Evolutionary conservation across 2,113 vertebrate species (phyloP).

Genomic region (Chlorocebus sabaeus): DNA sequence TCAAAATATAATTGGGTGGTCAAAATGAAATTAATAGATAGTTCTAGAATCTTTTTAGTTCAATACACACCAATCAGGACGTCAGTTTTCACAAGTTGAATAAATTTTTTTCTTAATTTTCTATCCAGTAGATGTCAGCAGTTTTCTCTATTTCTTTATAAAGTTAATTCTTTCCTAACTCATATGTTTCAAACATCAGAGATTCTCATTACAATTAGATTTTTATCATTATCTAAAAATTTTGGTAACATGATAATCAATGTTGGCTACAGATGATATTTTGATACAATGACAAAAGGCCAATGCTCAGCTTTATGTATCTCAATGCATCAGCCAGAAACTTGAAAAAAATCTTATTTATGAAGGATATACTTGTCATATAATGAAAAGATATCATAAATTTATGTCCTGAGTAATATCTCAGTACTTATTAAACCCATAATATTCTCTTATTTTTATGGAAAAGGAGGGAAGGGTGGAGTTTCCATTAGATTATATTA

Average conservation of each 20-base stretch:
- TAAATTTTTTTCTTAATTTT: background rate
- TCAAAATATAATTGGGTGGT: background rate
- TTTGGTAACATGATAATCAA: background rate
- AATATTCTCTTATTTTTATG: background rate
- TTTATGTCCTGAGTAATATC: background rate
- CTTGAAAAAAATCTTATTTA: background rate
- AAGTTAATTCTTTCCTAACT: background rate
- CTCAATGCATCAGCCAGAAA: background rate
- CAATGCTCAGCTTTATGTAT: background rate
- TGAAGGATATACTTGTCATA: background rate
- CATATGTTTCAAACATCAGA: background rate
- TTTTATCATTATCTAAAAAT: background rate
- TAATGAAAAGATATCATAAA: background rate
- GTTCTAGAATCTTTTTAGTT: background rate
- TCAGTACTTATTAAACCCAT: conserved; percentile 25
- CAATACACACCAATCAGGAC: background rate
- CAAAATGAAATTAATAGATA: background rate
- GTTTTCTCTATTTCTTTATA: conserved; percentile 7
- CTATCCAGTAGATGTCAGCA: conserved; percentile 16
- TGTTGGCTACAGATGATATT: background rate
- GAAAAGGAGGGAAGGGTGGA: background rate
- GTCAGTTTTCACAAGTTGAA: background rate
- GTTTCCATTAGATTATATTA: background rate
- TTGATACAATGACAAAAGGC: background rate
- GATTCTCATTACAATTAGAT: background rate